phyloP scores from a whole-genome alignment of 2,113 vertebrate genomes.

The Clupea harengus region DNA sequence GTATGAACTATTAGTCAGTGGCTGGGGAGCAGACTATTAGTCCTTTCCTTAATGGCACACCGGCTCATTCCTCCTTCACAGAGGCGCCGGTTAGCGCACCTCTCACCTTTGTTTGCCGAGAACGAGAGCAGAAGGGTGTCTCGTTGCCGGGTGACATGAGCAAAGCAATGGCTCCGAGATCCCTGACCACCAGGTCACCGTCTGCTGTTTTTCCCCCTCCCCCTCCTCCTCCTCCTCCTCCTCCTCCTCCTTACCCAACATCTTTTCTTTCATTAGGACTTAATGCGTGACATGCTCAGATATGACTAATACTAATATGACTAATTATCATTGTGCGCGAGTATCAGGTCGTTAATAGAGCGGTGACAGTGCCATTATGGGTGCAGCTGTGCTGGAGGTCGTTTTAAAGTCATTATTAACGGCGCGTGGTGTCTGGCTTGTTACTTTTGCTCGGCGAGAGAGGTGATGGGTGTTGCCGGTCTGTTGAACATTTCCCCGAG shows the following conservation, averaged over 20 bases:
- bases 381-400: conserved; percentile 12
- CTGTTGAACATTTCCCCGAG: conserved; percentile 50
- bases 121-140: no score
- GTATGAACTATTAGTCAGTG: not conserved
- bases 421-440: not conserved
- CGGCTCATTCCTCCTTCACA: not conserved
- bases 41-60: not conserved
- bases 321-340: conserved; percentile 1
- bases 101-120: not conserved
- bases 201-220: not conserved
- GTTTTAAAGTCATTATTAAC: conserved; percentile 7
- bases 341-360: conserved; percentile 1
- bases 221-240: not conserved
- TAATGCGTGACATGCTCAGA: conserved; percentile 4
- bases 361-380: not conserved
- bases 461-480: conserved; percentile 29
- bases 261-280: conserved; percentile 10
- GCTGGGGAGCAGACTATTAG: not conserved
- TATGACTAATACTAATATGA: conserved; percentile 8
- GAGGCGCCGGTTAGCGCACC: not conserved
- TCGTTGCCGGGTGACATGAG: not conserved
- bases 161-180: not conserved
- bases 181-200: not conserved
- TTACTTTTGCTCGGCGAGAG: not conserved
- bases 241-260: not conserved